phyloP scores from a whole-genome alignment of 2,113 vertebrate species.

The Heptranchias perlo region DNA sequence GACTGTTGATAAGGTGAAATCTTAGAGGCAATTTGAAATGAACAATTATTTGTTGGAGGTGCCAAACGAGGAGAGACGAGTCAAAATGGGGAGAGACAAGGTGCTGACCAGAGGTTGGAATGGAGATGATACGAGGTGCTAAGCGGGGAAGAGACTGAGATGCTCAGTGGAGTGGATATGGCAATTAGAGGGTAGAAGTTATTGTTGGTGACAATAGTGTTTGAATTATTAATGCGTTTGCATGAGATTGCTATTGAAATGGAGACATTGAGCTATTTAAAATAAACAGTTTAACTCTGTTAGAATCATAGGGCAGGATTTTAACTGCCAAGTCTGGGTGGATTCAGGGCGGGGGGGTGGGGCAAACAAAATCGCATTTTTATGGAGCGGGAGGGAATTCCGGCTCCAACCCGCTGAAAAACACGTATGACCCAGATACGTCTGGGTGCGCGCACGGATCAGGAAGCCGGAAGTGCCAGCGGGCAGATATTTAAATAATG shows the following conservation, averaged over 20 bases:
- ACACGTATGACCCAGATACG: too few species aligned
- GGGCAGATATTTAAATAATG: too few species aligned
- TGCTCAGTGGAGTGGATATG: not conserved
- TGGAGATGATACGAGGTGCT: not conserved
- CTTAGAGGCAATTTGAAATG: not conserved
- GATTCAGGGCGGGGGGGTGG: too few species aligned
- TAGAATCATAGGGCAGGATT: too few species aligned
- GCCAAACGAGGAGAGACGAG: not conserved
- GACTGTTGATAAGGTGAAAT: not conserved
- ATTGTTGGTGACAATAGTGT: not conserved
- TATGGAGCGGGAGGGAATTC: too few species aligned
- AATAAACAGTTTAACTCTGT: not conserved
- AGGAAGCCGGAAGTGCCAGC: too few species aligned
- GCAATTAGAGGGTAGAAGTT: not conserved
- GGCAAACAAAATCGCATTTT: too few species aligned
- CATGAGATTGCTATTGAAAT: not conserved
- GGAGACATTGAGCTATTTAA: not conserved
- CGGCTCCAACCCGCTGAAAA: too few species aligned
- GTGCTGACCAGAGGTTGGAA: not conserved
- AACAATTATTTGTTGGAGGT: not conserved
- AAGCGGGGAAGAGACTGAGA: not conserved
- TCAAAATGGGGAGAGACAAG: not conserved
- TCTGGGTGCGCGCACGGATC: too few species aligned
- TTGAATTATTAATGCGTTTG: not conserved
- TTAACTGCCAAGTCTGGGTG: too few species aligned